Evolutionary conservation across 92 coral and sea anemone genomes (phyloP).

Genomic region (Phenganax stokvisi): DNA sequence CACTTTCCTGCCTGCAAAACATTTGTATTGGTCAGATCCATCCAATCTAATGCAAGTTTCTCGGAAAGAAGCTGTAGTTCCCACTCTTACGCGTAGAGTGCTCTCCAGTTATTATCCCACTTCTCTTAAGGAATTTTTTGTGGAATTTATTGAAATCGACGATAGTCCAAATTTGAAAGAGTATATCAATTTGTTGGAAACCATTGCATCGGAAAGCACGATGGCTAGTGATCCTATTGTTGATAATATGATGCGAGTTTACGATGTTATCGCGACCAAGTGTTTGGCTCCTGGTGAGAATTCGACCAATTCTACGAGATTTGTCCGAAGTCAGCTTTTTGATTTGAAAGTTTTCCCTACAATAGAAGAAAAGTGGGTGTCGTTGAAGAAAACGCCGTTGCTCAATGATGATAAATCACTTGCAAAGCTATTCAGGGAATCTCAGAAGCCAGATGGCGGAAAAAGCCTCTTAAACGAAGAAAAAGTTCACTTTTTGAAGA

Average conservation of each 20-base stretch:
- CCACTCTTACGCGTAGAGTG: conserved; percentile 49
- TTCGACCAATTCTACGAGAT: conserved; percentile 12
- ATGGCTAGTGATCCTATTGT: conserved; percentile 63
- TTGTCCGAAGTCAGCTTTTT: conserved; percentile 43
- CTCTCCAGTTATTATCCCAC: conserved; percentile 50
- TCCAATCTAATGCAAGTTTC: conserved; percentile 45
- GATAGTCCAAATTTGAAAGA: conserved; percentile 70
- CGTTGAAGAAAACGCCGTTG: conserved; percentile 66
- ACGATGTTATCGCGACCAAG: conserved; percentile 62
- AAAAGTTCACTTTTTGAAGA: conserved; percentile 61
- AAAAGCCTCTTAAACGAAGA: conserved; percentile 32
- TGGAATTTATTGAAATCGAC: conserved; percentile 54
- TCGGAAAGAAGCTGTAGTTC: conserved; percentile 5
- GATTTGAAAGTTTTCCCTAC: conserved; percentile 67
- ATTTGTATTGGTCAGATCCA: conserved; percentile 84
- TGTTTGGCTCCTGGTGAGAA: conserved; percentile 37
- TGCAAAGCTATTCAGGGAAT: conserved; percentile 53
- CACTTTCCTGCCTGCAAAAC: conserved; percentile 49
- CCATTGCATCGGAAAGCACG: conserved; percentile 46
- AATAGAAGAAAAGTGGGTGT: conserved; percentile 57
- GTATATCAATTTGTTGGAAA: conserved; percentile 68
- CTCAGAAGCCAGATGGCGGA: neutral
- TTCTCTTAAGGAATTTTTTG: conserved; percentile 43
- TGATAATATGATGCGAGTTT: conserved; percentile 56
- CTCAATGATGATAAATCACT: conserved; percentile 61